Percentiles rank a stretch among this genome's conserved stretches.
phyloP scores from a whole-genome alignment of 2,113 vertebrate genomes.

The Malurus cyaneus region DNA sequence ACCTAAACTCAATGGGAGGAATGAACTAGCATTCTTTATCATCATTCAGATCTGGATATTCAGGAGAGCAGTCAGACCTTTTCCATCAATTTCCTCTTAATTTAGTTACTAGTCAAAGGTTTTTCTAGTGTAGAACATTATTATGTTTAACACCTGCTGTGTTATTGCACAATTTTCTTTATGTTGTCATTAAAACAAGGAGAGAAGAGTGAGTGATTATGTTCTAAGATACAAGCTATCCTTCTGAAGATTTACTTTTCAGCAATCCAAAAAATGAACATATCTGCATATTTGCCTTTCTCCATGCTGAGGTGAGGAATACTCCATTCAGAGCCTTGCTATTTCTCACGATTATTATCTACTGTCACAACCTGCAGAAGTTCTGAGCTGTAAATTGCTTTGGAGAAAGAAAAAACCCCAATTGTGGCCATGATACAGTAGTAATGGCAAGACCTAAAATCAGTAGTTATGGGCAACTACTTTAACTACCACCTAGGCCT shows the following conservation, averaged over 20 bases:
- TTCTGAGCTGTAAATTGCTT: background rate
- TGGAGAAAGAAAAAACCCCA: background rate
- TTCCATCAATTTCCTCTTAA: constrained; percentile 23
- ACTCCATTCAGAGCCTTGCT: background rate
- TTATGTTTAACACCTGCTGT: constrained; percentile 47
- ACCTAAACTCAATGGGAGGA: constrained; percentile 4
- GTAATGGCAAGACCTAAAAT: background rate
- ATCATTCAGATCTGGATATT: constrained; percentile 1
- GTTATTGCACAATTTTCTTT: constrained; percentile 44
- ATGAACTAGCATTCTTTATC: background rate
- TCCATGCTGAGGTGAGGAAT: background rate
- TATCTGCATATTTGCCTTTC: background rate
- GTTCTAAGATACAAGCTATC: background rate
- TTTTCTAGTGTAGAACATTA: constrained; percentile 4
- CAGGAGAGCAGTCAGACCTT: background rate
- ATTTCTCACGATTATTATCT: background rate
- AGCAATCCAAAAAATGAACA: background rate
- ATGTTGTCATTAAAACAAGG: constrained; percentile 24
- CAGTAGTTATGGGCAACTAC: background rate
- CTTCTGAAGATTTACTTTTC: constrained; percentile 17
- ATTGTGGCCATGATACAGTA: background rate
- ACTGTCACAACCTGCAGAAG: background rate
- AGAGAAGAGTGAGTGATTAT: constrained; percentile 13
- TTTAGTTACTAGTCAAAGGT: constrained; percentile 27
- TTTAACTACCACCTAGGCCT: background rate